Base-by-base conservation (phyloP, 2,797 vertebrate genomes). In the Anguilla pacifica region DNA sequence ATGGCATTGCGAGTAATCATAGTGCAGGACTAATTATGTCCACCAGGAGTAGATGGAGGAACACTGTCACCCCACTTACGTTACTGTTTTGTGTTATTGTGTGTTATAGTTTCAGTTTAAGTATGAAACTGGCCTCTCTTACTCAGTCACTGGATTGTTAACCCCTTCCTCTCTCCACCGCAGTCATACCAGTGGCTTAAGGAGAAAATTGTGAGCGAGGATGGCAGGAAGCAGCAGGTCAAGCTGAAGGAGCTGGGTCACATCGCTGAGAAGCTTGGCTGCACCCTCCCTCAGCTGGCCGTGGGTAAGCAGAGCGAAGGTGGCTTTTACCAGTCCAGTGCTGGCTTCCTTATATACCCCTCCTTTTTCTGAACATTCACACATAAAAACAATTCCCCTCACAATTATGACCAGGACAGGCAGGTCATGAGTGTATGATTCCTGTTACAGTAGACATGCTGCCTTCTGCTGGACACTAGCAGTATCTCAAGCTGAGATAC, bases 121-220 rank as follows among this genome's bases (percentile, higher is more conserved):
- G 17, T 13, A 15, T 82, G 46, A 49, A 51, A 82, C 28, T 55
- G 19, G 1, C 13, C 39, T 22, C n/a, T 46, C 22, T 25, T 77
- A 6, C 53, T 3, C 22, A 83, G 13, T 13, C 2, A 15, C 79
- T 84, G 64, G 67, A 57, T 61, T 53, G 1, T 28, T 46, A 46
- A 51, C 51, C 53, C 19, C 35, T 82, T 64, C 57, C 51, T 83
- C 7, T 28, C 67, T 79, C 53, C n/a, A 6, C 22, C 83, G 46
- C 91, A 99, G 99, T 98, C 98, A 53, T 99, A 99, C 93, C 98
- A 99, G 95, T 99, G 99, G 99, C 89, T 99, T 91, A 99, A 98
- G 92, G 99, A 99, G 91, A 98, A 99, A 93, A 99, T 99, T 87
- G 90, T 98, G 46, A 99, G 98, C 2, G 99, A 99, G 89, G 98